Evolutionary conservation across 2,888 invertebrate genomes (phyloP).

Genomic region (Nomada flava): DNA sequence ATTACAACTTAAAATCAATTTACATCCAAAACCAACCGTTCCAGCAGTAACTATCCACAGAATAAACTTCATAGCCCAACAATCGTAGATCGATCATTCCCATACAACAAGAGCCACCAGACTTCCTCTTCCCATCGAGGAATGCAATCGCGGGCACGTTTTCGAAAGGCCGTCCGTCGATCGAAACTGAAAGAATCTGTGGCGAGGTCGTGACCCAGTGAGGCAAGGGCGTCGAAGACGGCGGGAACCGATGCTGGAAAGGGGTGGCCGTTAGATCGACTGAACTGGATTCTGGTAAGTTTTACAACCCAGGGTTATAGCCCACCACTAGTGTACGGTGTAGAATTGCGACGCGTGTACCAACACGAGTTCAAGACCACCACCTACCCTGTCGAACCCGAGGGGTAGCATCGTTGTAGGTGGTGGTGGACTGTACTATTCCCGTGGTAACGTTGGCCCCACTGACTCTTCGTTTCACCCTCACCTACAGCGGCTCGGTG

Average conservation of each 20-base stretch:
- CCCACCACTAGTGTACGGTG: slow-evolving; percentile 41
- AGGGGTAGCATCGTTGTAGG: slow-evolving; percentile 36
- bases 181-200: slow-evolving; percentile 55
- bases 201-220: slow-evolving; percentile 68
- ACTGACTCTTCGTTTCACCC: slow-evolving; percentile 69
- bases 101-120: neutral
- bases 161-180: slow-evolving; percentile 36
- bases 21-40: no score
- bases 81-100: slow-evolving; percentile 11
- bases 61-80: neutral
- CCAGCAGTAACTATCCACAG: neutral
- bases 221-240: slow-evolving; percentile 55
- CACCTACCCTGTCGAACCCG: slow-evolving; percentile 53
- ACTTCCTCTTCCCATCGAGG: slow-evolving; percentile 13
- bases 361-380: slow-evolving; percentile 48
- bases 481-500: slow-evolving; percentile 63
- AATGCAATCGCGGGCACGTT: slow-evolving; percentile 31
- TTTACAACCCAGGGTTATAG: slow-evolving; percentile 75
- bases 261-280: slow-evolving; percentile 65
- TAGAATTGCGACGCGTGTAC: slow-evolving; percentile 56
- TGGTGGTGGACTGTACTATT: slow-evolving; percentile 42
- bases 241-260: slow-evolving; percentile 43
- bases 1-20: no score
- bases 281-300: slow-evolving; percentile 71
- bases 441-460: slow-evolving; percentile 54